Conservation (phyloP, 1,140 invertebrate species). For the Aphidius gifuensis region DNA sequence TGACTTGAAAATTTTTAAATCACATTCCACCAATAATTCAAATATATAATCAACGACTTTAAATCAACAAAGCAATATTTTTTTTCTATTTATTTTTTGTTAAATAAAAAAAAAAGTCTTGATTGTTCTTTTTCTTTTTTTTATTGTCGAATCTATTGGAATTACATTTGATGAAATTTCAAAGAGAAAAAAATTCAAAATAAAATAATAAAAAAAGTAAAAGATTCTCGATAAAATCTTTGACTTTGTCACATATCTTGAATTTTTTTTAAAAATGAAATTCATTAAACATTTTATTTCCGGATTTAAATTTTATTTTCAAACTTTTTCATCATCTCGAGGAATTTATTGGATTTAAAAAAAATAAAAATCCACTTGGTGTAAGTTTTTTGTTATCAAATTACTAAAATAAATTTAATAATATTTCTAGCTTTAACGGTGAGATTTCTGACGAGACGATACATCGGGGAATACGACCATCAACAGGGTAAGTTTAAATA, state of each 20-base stretch:
- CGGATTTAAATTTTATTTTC: not conserved
- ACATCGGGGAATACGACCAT: constrained; percentile 92
- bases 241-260: too few relatives aligned
- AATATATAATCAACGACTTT: not conserved
- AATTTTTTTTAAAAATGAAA: not conserved
- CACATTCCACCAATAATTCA: not conserved
- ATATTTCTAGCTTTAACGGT: constrained; percentile 77
- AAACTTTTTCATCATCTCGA: too few relatives aligned
- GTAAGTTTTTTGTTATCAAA: too few relatives aligned
- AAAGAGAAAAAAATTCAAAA: not conserved
- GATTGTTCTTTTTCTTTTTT: not conserved
- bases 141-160: not conserved
- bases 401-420: not conserved
- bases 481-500: constrained; percentile 68
- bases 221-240: not conserved
- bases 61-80: not conserved
- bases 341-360: too few relatives aligned
- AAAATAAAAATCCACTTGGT: too few relatives aligned
- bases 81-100: not conserved
- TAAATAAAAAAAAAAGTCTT: not conserved
- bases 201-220: not conserved
- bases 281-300: not conserved
- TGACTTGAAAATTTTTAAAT: not conserved
- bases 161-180: not conserved
- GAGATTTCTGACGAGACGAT: constrained; percentile 82